Evolutionary conservation across 1,140 invertebrate genomes (phyloP).

Genomic region (Scylla paramamosain): DNA sequence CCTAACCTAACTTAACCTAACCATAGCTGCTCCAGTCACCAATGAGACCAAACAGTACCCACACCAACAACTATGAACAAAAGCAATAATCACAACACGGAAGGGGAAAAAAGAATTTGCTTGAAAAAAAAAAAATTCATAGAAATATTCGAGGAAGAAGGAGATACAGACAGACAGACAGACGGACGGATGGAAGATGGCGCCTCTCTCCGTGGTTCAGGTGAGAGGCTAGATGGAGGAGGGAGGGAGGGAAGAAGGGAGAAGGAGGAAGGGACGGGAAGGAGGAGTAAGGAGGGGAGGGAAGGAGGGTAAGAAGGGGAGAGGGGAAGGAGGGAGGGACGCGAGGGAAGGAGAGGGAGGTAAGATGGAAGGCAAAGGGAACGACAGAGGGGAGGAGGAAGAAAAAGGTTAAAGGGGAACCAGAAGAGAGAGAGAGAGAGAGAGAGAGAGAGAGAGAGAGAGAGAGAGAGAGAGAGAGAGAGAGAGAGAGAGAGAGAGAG

Average conservation of each 20-base stretch:
- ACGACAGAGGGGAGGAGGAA: not conserved
- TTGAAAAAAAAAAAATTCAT: not conserved
- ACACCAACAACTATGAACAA: too few relatives aligned
- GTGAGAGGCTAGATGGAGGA: not conserved
- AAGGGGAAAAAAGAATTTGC: not conserved
- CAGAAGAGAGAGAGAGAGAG: not conserved
- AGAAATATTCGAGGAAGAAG: not conserved
- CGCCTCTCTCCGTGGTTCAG: not conserved
- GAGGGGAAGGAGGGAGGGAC: not conserved
- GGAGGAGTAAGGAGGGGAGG: not conserved
- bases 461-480: conserved; percentile 5
- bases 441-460: not conserved
- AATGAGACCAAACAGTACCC: too few relatives aligned
- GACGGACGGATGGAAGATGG: conserved; percentile 33
- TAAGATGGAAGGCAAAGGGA: not conserved
- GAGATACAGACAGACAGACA: conserved; percentile 49
- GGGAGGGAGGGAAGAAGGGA: conserved; percentile 24
- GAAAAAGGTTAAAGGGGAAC: not conserved
- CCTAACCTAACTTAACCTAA: too few relatives aligned
- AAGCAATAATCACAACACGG: not conserved
- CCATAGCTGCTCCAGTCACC: too few relatives aligned
- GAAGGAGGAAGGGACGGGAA: not conserved
- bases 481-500: not conserved
- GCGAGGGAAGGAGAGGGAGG: not conserved
- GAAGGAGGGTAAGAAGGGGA: not conserved